These are phyloP conservation scores for Zoanthus solanderi DNA, from an alignment of 92 coral and sea anemone genomes.

Conservation along the genomic window DNA sequence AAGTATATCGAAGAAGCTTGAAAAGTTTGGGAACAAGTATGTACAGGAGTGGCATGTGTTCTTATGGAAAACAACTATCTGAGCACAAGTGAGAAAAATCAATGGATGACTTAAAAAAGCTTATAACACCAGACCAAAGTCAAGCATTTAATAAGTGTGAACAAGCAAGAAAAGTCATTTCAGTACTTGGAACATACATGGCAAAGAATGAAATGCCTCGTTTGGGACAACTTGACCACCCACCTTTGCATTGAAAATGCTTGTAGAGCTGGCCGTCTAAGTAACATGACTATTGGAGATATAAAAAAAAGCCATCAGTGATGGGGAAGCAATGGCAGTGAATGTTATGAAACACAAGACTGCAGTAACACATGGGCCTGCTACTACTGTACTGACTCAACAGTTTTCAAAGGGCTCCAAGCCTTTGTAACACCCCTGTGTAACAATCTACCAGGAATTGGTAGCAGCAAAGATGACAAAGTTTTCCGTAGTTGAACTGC, in stretches of 20 bases:
- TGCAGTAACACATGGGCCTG: slow-evolving; percentile 39
- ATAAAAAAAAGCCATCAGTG: slow-evolving; percentile 14
- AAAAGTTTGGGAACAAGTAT: slow-evolving; percentile 52
- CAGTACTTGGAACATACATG: slow-evolving; percentile 46
- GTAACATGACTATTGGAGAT: slow-evolving; percentile 34
- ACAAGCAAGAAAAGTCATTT: slow-evolving; percentile 45
- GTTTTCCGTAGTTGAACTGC: slow-evolving; percentile 55
- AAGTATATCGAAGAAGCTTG: slow-evolving; percentile 22
- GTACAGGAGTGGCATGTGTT: slow-evolving; percentile 38
- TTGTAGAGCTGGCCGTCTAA: slow-evolving; percentile 57
- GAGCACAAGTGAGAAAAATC: slow-evolving; percentile 59
- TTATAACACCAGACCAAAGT: slow-evolving; percentile 11
- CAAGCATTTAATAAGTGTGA: slow-evolving; percentile 49
- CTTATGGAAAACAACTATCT: slow-evolving; percentile 29
- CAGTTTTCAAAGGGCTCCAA: slow-evolving; percentile 35
- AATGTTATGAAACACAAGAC: slow-evolving; percentile 38
- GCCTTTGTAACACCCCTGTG: slow-evolving; percentile 41
- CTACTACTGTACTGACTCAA: slow-evolving; percentile 34
- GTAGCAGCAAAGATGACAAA: slow-evolving; percentile 22
- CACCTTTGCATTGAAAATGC: neutral
- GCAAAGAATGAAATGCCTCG: slow-evolving; percentile 42
- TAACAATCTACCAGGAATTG: slow-evolving; percentile 43
- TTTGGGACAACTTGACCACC: slow-evolving; percentile 50
- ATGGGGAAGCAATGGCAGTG: slow-evolving; percentile 5
- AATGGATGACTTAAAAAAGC: slow-evolving; percentile 30